Conservation (phyloP, 2,113 vertebrate genomes). For the Herpetotheres cachinnans region DNA sequence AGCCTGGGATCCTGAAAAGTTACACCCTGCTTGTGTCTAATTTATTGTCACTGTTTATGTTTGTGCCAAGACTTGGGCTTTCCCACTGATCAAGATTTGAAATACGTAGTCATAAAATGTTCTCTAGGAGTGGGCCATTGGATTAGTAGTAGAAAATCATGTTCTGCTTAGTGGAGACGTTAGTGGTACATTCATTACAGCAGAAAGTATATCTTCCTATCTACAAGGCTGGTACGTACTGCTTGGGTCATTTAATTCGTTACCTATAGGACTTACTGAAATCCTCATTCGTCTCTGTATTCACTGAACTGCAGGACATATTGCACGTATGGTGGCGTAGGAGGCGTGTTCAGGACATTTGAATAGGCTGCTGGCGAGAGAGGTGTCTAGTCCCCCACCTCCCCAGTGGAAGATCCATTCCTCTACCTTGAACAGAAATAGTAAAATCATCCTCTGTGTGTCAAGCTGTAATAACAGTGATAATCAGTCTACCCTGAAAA, state of each 20-base stretch:
- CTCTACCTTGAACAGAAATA: background rate
- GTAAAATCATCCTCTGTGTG: background rate
- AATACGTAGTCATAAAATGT: conserved; percentile 56
- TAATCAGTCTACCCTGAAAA: background rate
- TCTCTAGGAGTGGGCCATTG: background rate
- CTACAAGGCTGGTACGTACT: background rate
- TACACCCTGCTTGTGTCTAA: conserved; percentile 49
- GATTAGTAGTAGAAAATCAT: background rate
- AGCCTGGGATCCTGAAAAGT: conserved; percentile 2
- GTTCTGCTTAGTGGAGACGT: background rate
- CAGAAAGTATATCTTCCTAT: background rate
- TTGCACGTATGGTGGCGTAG: background rate
- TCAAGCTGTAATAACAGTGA: background rate
- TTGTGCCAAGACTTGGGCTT: conserved; percentile 55
- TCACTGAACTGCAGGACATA: background rate
- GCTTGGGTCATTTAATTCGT: background rate
- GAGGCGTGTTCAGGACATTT: background rate
- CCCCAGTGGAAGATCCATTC: background rate
- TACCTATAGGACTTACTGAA: background rate
- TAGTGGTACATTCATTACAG: background rate
- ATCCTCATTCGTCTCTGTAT: background rate
- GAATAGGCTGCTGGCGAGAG: background rate
- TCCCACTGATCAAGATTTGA: conserved; percentile 51
- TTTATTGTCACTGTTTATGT: conserved; percentile 63
- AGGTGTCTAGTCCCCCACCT: background rate